Evolutionary conservation across 2,888 invertebrate species (phyloP).

Genomic region (Gortyna flavago): DNA sequence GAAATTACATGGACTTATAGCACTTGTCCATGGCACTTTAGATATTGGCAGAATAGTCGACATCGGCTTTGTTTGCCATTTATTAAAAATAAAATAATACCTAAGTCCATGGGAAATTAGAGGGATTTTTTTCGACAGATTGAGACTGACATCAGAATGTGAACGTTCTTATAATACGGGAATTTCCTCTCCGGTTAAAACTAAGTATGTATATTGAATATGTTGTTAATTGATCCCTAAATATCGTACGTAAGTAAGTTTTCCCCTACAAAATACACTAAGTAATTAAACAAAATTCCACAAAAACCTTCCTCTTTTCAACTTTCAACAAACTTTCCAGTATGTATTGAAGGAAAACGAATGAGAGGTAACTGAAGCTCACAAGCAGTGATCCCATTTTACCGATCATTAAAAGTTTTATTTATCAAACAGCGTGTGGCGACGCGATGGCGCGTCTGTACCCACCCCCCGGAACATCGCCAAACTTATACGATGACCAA

Average conservation of each 20-base stretch:
- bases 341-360: slow-evolving; percentile 36
- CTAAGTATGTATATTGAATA: neutral
- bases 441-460: slow-evolving; percentile 64
- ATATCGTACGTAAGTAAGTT: neutral
- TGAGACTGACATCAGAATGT: neutral
- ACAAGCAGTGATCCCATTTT: slow-evolving; percentile 38
- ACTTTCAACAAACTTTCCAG: slow-evolving; percentile 27
- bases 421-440: slow-evolving; percentile 63
- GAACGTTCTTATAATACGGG: neutral
- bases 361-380: slow-evolving; percentile 29
- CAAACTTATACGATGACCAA: slow-evolving; percentile 56
- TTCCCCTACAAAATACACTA: slow-evolving; percentile 1
- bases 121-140: neutral
- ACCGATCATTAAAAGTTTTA: slow-evolving; percentile 68
- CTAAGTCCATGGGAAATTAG: too few relatives aligned
- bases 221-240: neutral
- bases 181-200: neutral
- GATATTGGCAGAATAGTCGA: too few relatives aligned
- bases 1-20: too few relatives aligned
- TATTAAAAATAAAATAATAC: too few relatives aligned
- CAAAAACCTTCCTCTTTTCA: slow-evolving; percentile 13
- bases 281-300: slow-evolving; percentile 15
- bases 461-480: slow-evolving; percentile 67
- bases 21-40: too few relatives aligned
- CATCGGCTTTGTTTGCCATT: too few relatives aligned